These are phyloP conservation scores for Hypomecis atomaria DNA, from an alignment of 2,888 invertebrate genomes.

Conservation along the genomic window DNA sequence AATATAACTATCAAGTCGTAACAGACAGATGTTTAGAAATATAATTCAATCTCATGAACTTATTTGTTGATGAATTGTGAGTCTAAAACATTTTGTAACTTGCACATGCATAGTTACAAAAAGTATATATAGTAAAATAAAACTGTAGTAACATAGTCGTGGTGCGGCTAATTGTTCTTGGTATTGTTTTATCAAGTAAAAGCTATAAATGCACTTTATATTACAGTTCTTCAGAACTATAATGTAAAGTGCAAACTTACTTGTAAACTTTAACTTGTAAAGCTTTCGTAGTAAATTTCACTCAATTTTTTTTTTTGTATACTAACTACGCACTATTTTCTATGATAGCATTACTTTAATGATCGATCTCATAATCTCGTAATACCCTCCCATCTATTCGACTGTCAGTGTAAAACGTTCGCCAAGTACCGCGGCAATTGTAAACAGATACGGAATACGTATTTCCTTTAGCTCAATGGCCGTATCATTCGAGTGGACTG, in stretches of 20 bases:
- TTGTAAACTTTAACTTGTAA: too few relatives aligned
- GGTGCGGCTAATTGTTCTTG: too few relatives aligned
- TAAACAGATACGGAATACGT: slow-evolving; percentile 68
- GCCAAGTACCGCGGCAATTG: slow-evolving; percentile 55
- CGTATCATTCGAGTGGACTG: slow-evolving; percentile 71
- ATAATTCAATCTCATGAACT: slow-evolving; percentile 3
- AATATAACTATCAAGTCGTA: slow-evolving; percentile 12
- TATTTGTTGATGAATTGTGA: not conserved
- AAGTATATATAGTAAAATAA: too few relatives aligned
- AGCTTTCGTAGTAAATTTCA: too few relatives aligned
- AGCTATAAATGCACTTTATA: too few relatives aligned
- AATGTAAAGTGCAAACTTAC: too few relatives aligned
- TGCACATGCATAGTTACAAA: too few relatives aligned
- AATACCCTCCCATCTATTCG: slow-evolving; percentile 38
- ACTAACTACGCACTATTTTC: too few relatives aligned
- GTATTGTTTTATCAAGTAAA: not conserved
- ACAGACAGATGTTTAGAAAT: slow-evolving; percentile 8
- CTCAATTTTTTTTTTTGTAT: too few relatives aligned
- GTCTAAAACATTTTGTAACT: too few relatives aligned
- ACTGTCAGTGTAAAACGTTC: slow-evolving; percentile 49
- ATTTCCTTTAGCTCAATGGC: slow-evolving; percentile 75
- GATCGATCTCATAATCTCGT: slow-evolving; percentile 33
- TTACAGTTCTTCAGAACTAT: too few relatives aligned
- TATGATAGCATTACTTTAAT: slow-evolving; percentile 27
- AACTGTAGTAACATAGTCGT: too few relatives aligned